phyloP scores from a whole-genome alignment of 2,113 vertebrate genomes.

The Myrmecobius fasciatus region DNA sequence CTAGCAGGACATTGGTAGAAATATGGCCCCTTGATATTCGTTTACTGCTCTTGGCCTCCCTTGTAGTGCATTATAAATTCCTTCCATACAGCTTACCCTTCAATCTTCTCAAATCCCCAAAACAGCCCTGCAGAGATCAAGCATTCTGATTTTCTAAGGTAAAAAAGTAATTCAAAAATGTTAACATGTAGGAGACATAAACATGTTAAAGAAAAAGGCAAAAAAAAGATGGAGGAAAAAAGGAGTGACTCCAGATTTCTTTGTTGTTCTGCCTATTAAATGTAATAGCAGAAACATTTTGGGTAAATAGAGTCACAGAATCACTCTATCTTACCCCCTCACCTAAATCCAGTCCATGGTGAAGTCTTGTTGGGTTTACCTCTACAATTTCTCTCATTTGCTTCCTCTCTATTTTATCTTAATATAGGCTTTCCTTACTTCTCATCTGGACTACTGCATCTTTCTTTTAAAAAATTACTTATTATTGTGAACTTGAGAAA shows the following conservation, averaged over 20 bases:
- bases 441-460: neutral
- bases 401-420: neutral
- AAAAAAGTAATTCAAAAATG: neutral
- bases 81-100: constrained; percentile 29
- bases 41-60: constrained; percentile 23
- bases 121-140: constrained; percentile 51
- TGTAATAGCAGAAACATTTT: neutral
- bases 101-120: constrained; percentile 52
- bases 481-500: neutral
- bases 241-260: neutral
- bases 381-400: neutral
- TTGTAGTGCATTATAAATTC: constrained; percentile 34
- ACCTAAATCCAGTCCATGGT: neutral
- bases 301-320: neutral
- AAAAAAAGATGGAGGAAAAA: too few relatives aligned
- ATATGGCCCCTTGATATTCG: neutral
- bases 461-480: neutral
- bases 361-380: neutral
- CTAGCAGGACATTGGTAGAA: neutral
- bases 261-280: neutral
- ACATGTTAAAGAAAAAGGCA: neutral
- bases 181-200: neutral
- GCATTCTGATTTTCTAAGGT: constrained; percentile 47
- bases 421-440: neutral
- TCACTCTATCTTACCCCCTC: neutral